Percentiles rank a stretch among this genome's conserved stretches.
phyloP scores from a whole-genome alignment of 2,888 invertebrate genomes.

The Zelleria hepariella region DNA sequence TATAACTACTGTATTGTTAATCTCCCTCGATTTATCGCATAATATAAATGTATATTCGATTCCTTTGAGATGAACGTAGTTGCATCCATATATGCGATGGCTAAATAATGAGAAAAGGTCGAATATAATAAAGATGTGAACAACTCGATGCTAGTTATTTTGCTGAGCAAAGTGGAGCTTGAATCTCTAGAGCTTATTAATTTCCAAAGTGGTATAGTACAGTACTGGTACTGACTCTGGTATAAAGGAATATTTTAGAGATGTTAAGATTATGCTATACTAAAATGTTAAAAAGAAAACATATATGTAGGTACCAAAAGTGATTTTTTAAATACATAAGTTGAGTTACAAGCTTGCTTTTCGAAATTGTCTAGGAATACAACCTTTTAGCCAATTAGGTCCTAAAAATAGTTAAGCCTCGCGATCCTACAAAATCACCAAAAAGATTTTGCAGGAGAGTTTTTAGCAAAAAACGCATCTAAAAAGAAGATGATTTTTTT shows the following conservation, averaged over 20 bases:
- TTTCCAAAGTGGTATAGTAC: background rate
- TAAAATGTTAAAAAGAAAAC: no score
- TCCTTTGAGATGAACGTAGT: background rate
- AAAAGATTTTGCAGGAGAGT: no score
- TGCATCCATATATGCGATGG: background rate
- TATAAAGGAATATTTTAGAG: background rate
- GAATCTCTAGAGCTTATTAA: background rate
- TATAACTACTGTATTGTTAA: background rate
- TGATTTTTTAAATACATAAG: no score
- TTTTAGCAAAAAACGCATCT: no score
- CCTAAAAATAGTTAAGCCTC: no score
- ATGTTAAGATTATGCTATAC: no score
- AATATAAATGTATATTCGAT: background rate
- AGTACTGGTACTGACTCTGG: background rate
- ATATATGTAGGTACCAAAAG: no score
- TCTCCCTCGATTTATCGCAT: background rate
- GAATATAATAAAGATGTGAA: slow-evolving; percentile 9
- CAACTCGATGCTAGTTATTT: background rate
- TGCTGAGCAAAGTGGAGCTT: background rate
- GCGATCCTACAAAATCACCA: no score
- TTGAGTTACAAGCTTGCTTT: no score
- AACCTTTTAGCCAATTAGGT: no score
- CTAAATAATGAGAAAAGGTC: slow-evolving; percentile 16
- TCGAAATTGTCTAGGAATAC: no score
- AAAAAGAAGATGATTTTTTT: no score